These are phyloP conservation scores for Paramormyrops kingsleyae DNA, from an alignment of 2,113 vertebrate species.

Conservation along the genomic window DNA sequence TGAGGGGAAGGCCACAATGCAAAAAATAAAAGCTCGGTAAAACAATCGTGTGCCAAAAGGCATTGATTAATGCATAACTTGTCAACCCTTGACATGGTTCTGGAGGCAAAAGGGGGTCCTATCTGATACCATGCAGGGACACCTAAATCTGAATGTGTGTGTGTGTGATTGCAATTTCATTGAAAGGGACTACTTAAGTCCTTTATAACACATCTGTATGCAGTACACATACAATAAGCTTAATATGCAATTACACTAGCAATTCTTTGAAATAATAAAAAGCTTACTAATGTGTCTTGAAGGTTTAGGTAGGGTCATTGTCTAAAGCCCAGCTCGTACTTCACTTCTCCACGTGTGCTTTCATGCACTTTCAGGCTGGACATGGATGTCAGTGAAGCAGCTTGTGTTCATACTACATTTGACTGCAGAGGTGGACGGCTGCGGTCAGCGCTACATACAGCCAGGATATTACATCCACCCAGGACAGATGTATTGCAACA, in stretches of 20 bases:
- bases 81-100: background rate
- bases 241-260: background rate
- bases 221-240: background rate
- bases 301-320: background rate
- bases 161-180: background rate
- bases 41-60: background rate
- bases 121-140: background rate
- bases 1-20: background rate
- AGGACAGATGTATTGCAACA: background rate
- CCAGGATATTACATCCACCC: background rate
- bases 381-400: fast-evolving
- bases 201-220: background rate
- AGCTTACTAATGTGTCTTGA: background rate
- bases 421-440: background rate
- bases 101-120: background rate
- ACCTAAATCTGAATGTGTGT: background rate
- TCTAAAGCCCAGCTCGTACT: background rate
- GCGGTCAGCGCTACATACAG: background rate
- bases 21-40: background rate
- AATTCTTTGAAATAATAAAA: background rate
- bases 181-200: background rate
- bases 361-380: background rate
- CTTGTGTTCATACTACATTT: background rate
- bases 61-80: background rate
- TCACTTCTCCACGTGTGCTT: no score